Base-by-base conservation (phyloP, 2,113 vertebrate species). In the Vulpes ferrilata region DNA sequence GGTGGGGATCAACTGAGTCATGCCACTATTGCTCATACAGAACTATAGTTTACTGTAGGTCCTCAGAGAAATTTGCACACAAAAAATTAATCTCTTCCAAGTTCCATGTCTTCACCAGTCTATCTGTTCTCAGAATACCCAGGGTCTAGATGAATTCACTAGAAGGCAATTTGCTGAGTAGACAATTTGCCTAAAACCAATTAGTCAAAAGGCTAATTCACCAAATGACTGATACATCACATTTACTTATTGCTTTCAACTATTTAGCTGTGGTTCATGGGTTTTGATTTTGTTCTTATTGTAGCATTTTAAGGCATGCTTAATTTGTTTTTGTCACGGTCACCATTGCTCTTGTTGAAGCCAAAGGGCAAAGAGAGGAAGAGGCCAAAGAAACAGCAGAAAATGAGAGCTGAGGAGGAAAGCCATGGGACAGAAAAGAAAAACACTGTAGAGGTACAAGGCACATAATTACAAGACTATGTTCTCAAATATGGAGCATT, bases 171-270 rank as follows among this genome's bases (percentile, higher is more conserved):
- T 74, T 69, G 7, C 65, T 59, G 30, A 90, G 6, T 51, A 25
- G 35, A 20, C 80, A 71, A 71, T 76, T 89, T 89, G 12, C 88
- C 35, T 71, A 55, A 64, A 86, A 65, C 59, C 93, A 89, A 59
- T 92, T 65, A 86, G 51, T 60, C 74, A 48, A 94, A 93, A 87
- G 53, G 82, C 12, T 55, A 81, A 67, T 85, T 88, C 73, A 27
- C 71, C 93, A 82, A 83, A 73, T 53, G 7, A 59, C n/a, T 9
- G 7, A 95, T 67, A 74, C 5, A 17, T 71, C 69, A 60, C 67
- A 80, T 85, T 83, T n/a, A 79, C 59, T 88, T 81, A 13, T 38
- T 80, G 64, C 25, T 59, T 85, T 88, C 35, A 76, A 23, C 71
- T 67, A 30, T 64, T 59, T 78, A 27, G 9, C n/a, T 74, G 25